Evolutionary conservation across 1,140 invertebrate genomes (phyloP), one percentile per base, ranked within the genome.

Genomic region (Planococcus citri): DNA sequence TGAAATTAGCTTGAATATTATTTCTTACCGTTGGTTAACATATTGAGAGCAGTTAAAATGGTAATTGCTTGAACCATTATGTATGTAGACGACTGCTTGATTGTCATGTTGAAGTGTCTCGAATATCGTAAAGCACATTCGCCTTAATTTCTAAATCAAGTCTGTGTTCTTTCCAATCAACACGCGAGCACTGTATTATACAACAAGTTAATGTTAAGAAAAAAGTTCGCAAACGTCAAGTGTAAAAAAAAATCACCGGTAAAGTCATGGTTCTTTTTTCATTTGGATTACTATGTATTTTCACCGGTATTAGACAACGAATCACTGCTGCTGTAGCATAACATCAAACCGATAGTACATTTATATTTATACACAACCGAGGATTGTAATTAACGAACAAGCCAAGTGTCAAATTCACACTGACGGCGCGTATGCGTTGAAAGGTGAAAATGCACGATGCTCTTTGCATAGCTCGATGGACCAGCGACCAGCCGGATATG

Each of bases 61-160:
- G 88, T 90, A 76, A 91, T 89, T 78, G 87, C 86, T 83, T 89
- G 88, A 82, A 90, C 88, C 84, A 91, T 88, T 74, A 77, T 85
- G 78, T 83, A 85, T 77, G 75, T 80, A 80, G 75, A 78, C 33
- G 33, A n/a, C 33, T 17, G 79, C 76, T 78, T 80, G 76, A 77
- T 83, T 82, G 77, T 82, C 84, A 85, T 85, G 80, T 83, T 85
- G 29, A 60, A 12, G 37, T 10, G 24, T 33, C 27, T 51, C 24
- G 24, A 58, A 24, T 33, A 3, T 51, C n/a, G 6, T 51, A 51
- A 51, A 17, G 41, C 41, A 51, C 41, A 51, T 51, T 51, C n/a
- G 41, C 41, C 12, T 14, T 17, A 51, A 51, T 9, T 17, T 51
- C 17, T 51, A 9, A 51, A 20, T n/a, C 41, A 3, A 51, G 41